Conservation (phyloP, 2,888 invertebrate species). For the Nephrotoma appendiculata region DNA sequence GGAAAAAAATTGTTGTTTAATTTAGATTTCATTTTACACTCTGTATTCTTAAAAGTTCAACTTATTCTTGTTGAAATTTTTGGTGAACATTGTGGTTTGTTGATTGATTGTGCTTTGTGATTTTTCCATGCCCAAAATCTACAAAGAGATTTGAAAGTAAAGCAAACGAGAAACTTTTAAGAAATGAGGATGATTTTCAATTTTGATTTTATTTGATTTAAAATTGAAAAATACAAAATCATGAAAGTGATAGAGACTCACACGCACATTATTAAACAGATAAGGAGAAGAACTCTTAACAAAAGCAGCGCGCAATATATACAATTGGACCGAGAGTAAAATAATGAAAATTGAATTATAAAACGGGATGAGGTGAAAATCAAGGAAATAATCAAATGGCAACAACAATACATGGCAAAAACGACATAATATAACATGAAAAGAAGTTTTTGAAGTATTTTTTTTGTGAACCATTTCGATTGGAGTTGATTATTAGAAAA, state of each 20-base stretch:
- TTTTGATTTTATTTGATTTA: background rate
- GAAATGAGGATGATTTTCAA: background rate
- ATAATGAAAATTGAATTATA: background rate
- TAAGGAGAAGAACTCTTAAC: background rate
- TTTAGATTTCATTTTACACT: too few species aligned
- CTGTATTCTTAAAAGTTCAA: too few species aligned
- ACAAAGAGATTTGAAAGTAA: too few species aligned
- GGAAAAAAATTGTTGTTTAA: too few species aligned
- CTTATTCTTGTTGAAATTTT: too few species aligned
- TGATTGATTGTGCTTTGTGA: too few species aligned
- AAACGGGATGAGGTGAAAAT: background rate
- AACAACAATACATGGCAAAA: background rate
- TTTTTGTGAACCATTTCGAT: background rate
- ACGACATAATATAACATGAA: background rate
- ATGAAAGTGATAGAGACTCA: background rate
- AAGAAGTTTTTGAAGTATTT: background rate
- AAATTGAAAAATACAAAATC: background rate
- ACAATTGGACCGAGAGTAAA: background rate
- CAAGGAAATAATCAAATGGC: background rate
- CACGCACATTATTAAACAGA: background rate
- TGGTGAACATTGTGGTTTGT: too few species aligned
- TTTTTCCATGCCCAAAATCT: too few species aligned
- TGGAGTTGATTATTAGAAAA: background rate
- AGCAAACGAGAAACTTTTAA: too few species aligned
- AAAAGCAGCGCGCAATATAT: background rate